Evolutionary conservation across 1,140 invertebrate genomes (phyloP).

Genomic region (Caenorhabditis brenneri): DNA sequence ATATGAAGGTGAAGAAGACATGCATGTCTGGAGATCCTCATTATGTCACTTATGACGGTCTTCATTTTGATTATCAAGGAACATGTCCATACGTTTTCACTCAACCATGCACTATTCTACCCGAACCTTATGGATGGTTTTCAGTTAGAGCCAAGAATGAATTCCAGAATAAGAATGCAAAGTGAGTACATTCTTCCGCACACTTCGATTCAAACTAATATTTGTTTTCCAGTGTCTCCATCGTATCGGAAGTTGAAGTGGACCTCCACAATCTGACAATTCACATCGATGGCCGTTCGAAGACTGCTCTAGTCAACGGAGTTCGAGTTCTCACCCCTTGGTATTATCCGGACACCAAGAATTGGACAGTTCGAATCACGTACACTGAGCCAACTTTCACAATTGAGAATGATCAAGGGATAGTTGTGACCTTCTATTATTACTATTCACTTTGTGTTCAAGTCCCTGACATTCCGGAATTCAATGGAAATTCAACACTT

Average conservation of each 20-base stretch:
- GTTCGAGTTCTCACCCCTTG: conserved; percentile 13
- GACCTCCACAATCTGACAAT: conserved; percentile 45
- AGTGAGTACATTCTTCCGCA: no score
- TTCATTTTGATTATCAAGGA: conserved; percentile 57
- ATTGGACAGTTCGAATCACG: neutral
- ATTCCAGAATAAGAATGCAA: neutral
- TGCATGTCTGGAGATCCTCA: conserved; percentile 58
- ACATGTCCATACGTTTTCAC: conserved; percentile 57
- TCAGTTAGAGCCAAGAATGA: conserved; percentile 48
- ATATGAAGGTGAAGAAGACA: conserved; percentile 37
- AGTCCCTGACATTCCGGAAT: conserved; percentile 54
- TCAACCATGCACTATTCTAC: conserved; percentile 47
- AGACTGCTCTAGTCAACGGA: conserved; percentile 25
- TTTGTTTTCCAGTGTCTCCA: conserved; percentile 38
- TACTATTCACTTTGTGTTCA: conserved; percentile 9
- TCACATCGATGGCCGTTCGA: conserved; percentile 42
- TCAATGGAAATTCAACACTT: conserved; percentile 49
- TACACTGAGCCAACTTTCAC: neutral
- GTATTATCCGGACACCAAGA: conserved; percentile 12
- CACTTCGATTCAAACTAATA: neutral
- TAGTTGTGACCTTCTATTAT: conserved; percentile 14
- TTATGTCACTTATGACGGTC: conserved; percentile 57
- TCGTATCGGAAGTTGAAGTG: conserved; percentile 51
- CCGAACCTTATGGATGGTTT: conserved; percentile 38
- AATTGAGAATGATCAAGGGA: conserved; percentile 27